Conservation (phyloP, 2,113 vertebrate genomes). For the Limnothrissa miodon region DNA sequence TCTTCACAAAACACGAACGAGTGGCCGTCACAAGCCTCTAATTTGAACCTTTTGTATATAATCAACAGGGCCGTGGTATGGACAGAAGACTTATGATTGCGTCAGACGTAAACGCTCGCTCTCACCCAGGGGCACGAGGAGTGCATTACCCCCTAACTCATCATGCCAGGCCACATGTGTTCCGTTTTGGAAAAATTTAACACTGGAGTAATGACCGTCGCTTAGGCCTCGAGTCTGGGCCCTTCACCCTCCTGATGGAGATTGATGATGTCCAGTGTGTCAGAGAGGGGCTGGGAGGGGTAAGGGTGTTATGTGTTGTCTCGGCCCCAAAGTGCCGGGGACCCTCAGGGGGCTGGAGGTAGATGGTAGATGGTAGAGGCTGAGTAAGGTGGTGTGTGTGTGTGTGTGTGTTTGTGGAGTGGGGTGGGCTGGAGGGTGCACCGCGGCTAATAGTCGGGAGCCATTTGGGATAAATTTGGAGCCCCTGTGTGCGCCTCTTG, state of each 20-base stretch:
- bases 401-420: neutral
- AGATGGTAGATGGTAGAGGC: neutral
- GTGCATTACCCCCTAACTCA: slow-evolving; percentile 1
- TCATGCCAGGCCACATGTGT: slow-evolving; percentile 8
- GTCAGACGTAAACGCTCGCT: neutral
- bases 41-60: neutral
- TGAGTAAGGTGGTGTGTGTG: neutral
- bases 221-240: neutral
- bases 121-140: neutral
- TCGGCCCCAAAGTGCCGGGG: slow-evolving; percentile 19
- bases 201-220: slow-evolving; percentile 31
- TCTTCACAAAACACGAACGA: neutral
- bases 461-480: slow-evolving; percentile 45
- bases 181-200: slow-evolving; percentile 27
- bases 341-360: neutral
- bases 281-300: slow-evolving; percentile 16
- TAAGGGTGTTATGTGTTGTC: neutral
- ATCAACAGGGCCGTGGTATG: neutral
- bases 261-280: slow-evolving; percentile 38
- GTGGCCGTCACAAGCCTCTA: neutral
- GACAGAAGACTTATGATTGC: neutral
- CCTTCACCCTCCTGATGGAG: slow-evolving; percentile 35
- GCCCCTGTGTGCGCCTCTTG: slow-evolving; percentile 53
- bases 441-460: slow-evolving; percentile 42
- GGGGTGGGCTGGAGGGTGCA: neutral